A percentile compares a stretch with the other conserved stretches of the same genome.
Conservation (phyloP, 37 sponge, comb jelly and placozoan species). For the Petrosia ficiformis region DNA sequence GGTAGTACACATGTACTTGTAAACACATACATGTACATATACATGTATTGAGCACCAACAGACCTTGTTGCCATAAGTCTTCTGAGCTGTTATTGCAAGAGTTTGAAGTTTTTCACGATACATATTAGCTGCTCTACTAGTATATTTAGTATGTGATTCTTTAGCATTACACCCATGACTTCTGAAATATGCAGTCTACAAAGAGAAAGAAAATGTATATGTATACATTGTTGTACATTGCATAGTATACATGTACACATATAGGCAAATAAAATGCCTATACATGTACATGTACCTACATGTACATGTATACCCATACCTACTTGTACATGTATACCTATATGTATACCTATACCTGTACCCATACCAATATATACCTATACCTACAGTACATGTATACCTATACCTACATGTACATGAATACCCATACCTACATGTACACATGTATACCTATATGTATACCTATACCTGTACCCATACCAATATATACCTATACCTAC, state of each 20-base stretch:
- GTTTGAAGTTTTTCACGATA: constrained; percentile 87
- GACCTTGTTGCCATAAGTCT: constrained; percentile 74
- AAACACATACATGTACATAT: constrained; percentile 18
- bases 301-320: no score
- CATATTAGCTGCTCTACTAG: constrained; percentile 92
- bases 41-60: no score
- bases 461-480: no score
- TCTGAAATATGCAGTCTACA: constrained; percentile 80
- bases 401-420: no score
- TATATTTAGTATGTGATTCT: constrained; percentile 89
- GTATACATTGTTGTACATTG: not conserved
- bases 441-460: no score
- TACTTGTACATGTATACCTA: no score
- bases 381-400: no score
- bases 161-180: constrained; percentile 88
- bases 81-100: constrained; percentile 74
- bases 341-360: no score
- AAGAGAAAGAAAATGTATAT: not conserved
- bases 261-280: not conserved
- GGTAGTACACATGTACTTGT: no score
- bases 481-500: no score
- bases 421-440: no score
- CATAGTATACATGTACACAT: not conserved
- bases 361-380: no score
- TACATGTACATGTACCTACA: not conserved